A percentile compares a stretch with the other conserved stretches of the same genome.
phyloP scores from a whole-genome alignment of 2,888 invertebrate species.

The Pristionchus fissidentatus region DNA sequence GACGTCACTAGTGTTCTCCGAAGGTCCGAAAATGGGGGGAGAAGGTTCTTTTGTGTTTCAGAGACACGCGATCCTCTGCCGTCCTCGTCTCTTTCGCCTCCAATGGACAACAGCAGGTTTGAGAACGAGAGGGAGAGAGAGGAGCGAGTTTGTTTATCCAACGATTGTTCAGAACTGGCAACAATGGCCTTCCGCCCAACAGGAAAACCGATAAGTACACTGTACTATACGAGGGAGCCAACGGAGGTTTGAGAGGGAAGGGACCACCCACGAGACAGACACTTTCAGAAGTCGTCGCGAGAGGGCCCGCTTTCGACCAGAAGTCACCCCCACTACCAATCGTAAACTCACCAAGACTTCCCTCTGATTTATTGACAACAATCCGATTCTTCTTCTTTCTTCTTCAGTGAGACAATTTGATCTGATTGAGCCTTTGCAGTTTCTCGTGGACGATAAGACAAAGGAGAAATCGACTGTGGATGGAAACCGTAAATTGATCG shows the following conservation, averaged over 20 bases:
- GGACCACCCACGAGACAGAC: not conserved
- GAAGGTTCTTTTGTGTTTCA: not conserved
- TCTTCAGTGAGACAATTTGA: no score
- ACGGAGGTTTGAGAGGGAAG: conserved; percentile 11
- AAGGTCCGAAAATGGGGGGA: not conserved
- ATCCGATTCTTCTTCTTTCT: no score
- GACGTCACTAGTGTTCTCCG: no score
- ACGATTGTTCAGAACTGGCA: conserved; percentile 38
- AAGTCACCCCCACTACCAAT: conserved; percentile 16
- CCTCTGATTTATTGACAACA: no score
- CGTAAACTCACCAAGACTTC: not conserved
- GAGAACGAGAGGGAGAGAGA: not conserved
- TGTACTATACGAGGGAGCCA: conserved; percentile 24
- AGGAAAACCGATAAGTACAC: conserved; percentile 18
- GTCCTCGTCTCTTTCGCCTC: conserved; percentile 1
- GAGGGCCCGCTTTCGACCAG: not conserved
- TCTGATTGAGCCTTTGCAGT: not conserved
- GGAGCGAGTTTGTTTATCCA: conserved; percentile 12
- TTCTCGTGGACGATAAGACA: not conserved
- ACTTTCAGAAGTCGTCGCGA: conserved; percentile 8
- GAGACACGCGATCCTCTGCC: conserved; percentile 21
- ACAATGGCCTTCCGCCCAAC: not conserved
- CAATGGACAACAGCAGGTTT: conserved; percentile 32
- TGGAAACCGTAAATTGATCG: not conserved
- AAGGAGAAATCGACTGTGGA: not conserved